These are phyloP conservation scores for Cirrhinus mrigala DNA, from an alignment of 2,797 vertebrate genomes.

Conservation along the genomic window DNA sequence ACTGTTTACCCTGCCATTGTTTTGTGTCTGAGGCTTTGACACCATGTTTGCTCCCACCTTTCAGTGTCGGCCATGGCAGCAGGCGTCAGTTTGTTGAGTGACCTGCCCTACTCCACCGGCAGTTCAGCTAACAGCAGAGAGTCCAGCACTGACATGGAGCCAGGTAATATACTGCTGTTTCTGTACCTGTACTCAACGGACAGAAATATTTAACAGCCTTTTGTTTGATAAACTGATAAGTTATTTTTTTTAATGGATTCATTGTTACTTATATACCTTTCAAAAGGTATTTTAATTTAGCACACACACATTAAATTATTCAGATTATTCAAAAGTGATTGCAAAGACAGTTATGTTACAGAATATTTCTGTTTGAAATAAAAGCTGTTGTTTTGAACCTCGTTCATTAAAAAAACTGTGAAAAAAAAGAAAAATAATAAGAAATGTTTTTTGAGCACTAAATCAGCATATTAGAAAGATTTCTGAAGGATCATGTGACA, in stretches of 20 bases:
- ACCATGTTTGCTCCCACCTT: conserved; percentile 66
- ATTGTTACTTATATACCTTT: too few relatives aligned
- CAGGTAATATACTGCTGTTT: conserved; percentile 79
- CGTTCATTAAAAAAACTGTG: too few relatives aligned
- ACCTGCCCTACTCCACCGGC: conserved; percentile 74
- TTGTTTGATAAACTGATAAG: too few relatives aligned
- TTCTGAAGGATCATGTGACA: too few relatives aligned
- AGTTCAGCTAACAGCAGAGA: conserved; percentile 71
- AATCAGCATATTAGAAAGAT: neutral
- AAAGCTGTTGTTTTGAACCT: too few relatives aligned
- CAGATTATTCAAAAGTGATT: neutral
- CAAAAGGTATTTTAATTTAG: too few relatives aligned
- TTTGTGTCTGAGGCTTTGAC: conserved; percentile 58
- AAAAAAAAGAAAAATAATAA: too few relatives aligned
- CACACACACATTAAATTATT: too few relatives aligned
- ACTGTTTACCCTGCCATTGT: conserved; percentile 47
- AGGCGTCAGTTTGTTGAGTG: conserved; percentile 86
- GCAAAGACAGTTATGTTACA: neutral
- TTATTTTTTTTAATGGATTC: too few relatives aligned
- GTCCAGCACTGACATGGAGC: conserved; percentile 78
- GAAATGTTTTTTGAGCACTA: neutral
- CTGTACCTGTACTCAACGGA: neutral
- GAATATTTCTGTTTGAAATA: neutral
- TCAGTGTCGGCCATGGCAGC: conserved; percentile 89
- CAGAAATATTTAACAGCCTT: neutral